These are phyloP conservation scores for Amia ocellicauda DNA, from an alignment of 2,113 vertebrate genomes.

Conservation along the genomic window DNA sequence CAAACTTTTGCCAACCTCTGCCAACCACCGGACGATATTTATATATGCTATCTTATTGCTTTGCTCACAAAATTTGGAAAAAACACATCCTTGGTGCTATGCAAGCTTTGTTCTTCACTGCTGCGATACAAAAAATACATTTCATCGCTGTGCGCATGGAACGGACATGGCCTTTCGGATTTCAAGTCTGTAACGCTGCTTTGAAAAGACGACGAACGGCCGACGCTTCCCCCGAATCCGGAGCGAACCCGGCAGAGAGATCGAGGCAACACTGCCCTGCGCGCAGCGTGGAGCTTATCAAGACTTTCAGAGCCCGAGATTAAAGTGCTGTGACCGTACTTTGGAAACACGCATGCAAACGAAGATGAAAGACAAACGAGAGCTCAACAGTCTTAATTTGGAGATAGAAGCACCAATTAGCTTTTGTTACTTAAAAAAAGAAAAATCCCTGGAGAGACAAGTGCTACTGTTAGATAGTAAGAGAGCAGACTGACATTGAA, in stretches of 20 bases:
- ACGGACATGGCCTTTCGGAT: neutral
- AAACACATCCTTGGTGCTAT: neutral
- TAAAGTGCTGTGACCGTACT: no score
- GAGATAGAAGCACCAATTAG: constrained; percentile 5
- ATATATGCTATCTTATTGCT: neutral
- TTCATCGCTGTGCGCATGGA: neutral
- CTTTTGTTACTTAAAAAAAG: neutral
- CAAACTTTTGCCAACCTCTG: no score
- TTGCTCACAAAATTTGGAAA: neutral
- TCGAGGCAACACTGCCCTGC: constrained; percentile 13
- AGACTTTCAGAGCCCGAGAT: no score
- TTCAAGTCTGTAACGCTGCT: neutral
- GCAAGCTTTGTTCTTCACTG: neutral
- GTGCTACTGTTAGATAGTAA: neutral
- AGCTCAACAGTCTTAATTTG: neutral
- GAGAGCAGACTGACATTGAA: neutral
- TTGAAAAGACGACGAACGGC: neutral
- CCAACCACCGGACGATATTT: neutral
- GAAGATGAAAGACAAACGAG: neutral
- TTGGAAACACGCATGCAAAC: neutral
- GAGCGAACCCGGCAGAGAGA: neutral
- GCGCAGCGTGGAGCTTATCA: neutral
- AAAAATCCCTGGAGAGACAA: constrained; percentile 5
- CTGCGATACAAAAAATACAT: neutral
- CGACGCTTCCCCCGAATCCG: no score